Conservation (phyloP, 2,888 invertebrate genomes). For the Sialis fuliginosa region DNA sequence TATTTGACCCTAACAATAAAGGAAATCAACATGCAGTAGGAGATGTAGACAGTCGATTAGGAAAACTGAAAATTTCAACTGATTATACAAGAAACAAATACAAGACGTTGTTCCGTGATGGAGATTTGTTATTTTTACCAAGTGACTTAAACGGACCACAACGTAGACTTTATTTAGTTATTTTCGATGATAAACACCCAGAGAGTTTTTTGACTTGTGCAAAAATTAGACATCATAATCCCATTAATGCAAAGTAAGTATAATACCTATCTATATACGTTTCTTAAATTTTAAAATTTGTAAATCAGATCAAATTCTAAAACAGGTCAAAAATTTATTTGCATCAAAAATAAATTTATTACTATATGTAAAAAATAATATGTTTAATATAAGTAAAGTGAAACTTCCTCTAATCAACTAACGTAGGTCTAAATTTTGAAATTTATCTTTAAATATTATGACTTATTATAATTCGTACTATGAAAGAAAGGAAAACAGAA, state of each 20-base stretch:
- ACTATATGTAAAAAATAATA: no score
- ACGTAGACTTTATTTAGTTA: slow-evolving; percentile 60
- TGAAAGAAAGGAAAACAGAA: no score
- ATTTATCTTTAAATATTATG: no score
- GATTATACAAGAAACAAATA: slow-evolving; percentile 35
- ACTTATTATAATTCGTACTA: no score
- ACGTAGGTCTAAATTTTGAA: no score
- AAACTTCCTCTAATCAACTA: no score
- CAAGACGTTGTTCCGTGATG: slow-evolving; percentile 46
- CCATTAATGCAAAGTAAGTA: slow-evolving; percentile 53
- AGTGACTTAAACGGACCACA: slow-evolving; percentile 58
- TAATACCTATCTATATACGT: background rate
- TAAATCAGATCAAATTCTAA: background rate
- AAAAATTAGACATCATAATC: slow-evolving; percentile 49
- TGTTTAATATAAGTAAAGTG: no score
- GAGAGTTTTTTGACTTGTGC: slow-evolving; percentile 72
- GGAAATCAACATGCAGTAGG: slow-evolving; percentile 54
- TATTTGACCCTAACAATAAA: slow-evolving; percentile 66
- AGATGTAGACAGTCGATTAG: slow-evolving; percentile 59
- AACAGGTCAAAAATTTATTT: background rate
- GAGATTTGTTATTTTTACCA: slow-evolving; percentile 49
- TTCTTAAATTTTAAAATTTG: background rate
- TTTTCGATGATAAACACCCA: slow-evolving; percentile 58
- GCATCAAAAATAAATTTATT: no score
- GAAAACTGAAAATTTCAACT: slow-evolving; percentile 52